A percentile compares a stretch with the other conserved stretches of the same genome.
These are phyloP conservation scores for Macrosiphum euphorbiae DNA, from an alignment of 2,888 invertebrate genomes.

Conservation along the genomic window DNA sequence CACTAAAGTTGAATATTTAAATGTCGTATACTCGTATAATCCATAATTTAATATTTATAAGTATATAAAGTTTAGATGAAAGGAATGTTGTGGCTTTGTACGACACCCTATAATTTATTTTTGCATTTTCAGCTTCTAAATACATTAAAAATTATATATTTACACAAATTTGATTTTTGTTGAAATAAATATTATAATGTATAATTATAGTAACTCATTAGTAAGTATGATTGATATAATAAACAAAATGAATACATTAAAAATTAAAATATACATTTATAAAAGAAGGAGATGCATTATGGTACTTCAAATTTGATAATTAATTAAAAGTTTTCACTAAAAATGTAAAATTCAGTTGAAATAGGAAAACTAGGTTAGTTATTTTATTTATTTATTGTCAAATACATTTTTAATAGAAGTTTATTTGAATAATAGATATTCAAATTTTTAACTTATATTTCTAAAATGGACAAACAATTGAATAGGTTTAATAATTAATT, in stretches of 20 bases:
- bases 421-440: not conserved
- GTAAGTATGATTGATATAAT: not conserved
- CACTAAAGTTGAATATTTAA: not conserved
- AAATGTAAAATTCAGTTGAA: not conserved
- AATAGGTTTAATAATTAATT: not conserved
- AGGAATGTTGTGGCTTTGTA: not conserved
- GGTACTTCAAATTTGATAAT: not conserved
- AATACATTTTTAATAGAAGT: not conserved
- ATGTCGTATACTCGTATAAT: not conserved
- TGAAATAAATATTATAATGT: not conserved
- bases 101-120: not conserved
- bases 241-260: not conserved
- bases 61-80: not conserved
- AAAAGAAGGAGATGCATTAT: not conserved
- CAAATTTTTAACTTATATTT: not conserved
- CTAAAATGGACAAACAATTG: not conserved
- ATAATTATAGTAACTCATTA: not conserved
- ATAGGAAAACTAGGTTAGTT: not conserved
- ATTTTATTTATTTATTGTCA: not conserved
- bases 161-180: not conserved
- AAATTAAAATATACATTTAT: not conserved
- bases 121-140: not conserved
- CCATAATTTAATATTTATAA: constrained; percentile 1
- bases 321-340: not conserved
- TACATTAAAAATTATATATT: not conserved